Evolutionary conservation across 2,888 invertebrate genomes (phyloP), one percentile per base, ranked within the genome.

Genomic region (Tiphia femorata): DNA sequence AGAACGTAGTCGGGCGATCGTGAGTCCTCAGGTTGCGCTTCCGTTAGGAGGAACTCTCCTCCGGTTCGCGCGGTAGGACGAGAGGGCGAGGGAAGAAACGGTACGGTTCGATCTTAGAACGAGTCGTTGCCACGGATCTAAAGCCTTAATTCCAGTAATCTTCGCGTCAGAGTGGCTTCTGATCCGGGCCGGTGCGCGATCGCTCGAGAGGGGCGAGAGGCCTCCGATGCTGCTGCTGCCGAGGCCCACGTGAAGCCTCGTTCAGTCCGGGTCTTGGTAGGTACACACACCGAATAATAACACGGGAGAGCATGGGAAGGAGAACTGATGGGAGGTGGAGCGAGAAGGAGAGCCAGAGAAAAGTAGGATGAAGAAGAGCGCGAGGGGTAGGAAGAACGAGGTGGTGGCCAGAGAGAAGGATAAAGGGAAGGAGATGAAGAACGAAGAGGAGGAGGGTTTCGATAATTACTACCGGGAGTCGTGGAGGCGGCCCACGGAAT

Each of bases 381-480:
- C 25, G 54, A 40, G 52, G 40, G 16, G 23, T 21, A 2, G 29
- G 49, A 38, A 57, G 51, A 55, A 47, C 42, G 51, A 44, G 30
- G 37, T 6, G 3, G 37, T 14, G n/a, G 35, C 5, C 2, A 54
- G 51, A 50, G 37, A 46, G 58, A 43, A 38, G 49, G 35, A 35
- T 37, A 35, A 49, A 35, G 48, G 33, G 30, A 30, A 60, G 48
- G 30, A 61, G 55, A 44, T 43, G 33, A 41, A 41, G 25, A 20
- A 33, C 47, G 37, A 30, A 40, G 47, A 54, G 38, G 60, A 53
- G 55, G 63, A 64, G 62, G 71, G 72, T 77, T 75, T 78, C 79
- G 77, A 82, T 83, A 83, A 83, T 82, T 82, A 82, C 81, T 77
- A 83, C 82, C 82, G 81, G 82, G 81, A 83, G 83, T 83, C 81